Evolutionary conservation across 35 echinoderm and acorn worm species (phyloP).

Genomic region (Apostichopus californicus): DNA sequence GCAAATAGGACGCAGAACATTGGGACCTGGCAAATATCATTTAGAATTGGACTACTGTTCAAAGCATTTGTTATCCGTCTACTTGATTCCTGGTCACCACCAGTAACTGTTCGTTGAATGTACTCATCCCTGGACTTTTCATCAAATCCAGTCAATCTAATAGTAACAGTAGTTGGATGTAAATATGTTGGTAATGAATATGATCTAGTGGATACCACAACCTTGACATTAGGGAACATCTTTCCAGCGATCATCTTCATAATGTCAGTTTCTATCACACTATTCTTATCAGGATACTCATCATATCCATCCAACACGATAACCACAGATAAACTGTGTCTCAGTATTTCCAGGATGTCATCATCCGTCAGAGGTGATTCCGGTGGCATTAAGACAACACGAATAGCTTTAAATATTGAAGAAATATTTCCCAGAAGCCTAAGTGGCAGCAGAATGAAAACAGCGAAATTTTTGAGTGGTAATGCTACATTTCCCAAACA

Average conservation of each 20-base stretch:
- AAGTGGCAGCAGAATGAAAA: slow-evolving; percentile 7
- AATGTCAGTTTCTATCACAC: too few species aligned
- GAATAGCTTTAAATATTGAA: not conserved
- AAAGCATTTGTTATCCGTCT: not conserved
- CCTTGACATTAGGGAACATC: too few species aligned
- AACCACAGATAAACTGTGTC: too few species aligned
- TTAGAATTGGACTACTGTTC: not conserved
- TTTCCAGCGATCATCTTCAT: too few species aligned
- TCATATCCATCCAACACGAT: too few species aligned
- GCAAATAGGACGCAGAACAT: slow-evolving; percentile 22
- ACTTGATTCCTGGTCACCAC: not conserved
- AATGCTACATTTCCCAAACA: not conserved
- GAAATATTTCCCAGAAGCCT: not conserved
- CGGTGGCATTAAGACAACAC: not conserved
- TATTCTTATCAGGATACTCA: too few species aligned
- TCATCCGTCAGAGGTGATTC: not conserved
- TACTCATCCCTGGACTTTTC: too few species aligned
- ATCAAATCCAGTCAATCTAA: too few species aligned
- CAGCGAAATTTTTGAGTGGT: not conserved
- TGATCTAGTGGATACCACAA: too few species aligned
- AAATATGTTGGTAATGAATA: too few species aligned
- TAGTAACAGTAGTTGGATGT: too few species aligned
- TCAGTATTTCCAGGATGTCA: not conserved
- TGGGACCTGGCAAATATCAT: slow-evolving; percentile 17
- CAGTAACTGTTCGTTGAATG: not conserved